A percentile compares a stretch with the other conserved stretches of the same genome.
Conservation (phyloP, 2,797 vertebrate genomes). For the Gambelia wislizenii region DNA sequence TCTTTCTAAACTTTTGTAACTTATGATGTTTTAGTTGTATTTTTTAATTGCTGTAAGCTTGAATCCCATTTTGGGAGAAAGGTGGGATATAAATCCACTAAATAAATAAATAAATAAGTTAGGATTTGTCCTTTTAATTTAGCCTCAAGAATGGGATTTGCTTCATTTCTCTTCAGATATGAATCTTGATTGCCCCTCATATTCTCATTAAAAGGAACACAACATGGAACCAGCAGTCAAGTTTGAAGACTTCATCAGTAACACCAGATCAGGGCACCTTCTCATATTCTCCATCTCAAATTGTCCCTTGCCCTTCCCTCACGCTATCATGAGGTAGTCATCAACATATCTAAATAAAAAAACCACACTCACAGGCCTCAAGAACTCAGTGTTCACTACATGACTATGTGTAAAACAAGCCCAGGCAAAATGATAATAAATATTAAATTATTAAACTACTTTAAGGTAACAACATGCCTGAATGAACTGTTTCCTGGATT, state of each 20-base stretch:
- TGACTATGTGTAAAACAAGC: constrained; percentile 47
- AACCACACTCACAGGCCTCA: constrained; percentile 24
- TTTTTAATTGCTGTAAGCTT: no score
- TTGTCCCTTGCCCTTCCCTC: neutral
- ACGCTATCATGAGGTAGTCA: constrained; percentile 39
- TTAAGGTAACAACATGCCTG: constrained; percentile 43
- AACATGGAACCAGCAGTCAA: neutral
- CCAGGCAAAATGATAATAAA: constrained; percentile 58
- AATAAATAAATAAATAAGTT: no score
- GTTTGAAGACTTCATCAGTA: constrained; percentile 42
- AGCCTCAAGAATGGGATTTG: accelerated
- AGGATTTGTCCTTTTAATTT: neutral
- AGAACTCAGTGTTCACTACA: constrained; percentile 51
- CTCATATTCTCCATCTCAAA: accelerated
- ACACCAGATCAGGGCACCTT: constrained; percentile 44
- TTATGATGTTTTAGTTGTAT: no score
- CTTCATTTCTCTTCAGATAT: neutral
- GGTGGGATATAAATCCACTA: no score
- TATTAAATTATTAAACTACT: neutral
- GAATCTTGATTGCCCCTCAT: accelerated
- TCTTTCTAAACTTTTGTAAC: no score
- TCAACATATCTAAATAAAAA: constrained; percentile 46
- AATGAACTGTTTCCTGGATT: constrained; percentile 27
- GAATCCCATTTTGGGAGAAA: no score
- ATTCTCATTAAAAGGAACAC: accelerated